These are phyloP conservation scores for Phalanger gymnotis DNA, from an alignment of 2,797 vertebrate species.

Conservation along the genomic window DNA sequence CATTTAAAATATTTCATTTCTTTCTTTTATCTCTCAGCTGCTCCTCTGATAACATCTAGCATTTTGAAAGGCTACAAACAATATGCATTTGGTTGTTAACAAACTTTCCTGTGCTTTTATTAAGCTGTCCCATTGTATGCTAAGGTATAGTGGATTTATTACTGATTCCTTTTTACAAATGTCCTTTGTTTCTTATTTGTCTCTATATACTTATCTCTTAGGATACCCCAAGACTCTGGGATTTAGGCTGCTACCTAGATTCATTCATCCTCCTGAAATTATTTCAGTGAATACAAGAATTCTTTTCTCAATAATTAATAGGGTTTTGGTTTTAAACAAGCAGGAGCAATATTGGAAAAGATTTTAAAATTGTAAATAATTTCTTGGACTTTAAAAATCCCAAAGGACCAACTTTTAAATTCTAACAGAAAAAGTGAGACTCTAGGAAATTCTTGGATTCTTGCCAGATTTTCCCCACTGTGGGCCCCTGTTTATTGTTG, in stretches of 20 bases:
- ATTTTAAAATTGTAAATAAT: not conserved
- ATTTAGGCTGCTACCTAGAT: not conserved
- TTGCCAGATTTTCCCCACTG: not conserved
- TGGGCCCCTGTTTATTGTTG: not conserved
- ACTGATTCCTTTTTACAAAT: slow-evolving; percentile 74
- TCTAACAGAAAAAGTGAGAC: not conserved
- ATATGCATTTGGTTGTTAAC: not conserved
- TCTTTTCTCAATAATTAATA: slow-evolving; percentile 31
- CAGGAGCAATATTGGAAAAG: slow-evolving; percentile 30
- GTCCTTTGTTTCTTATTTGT: slow-evolving; percentile 74
- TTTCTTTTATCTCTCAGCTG: not conserved
- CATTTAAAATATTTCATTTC: slow-evolving; percentile 22
- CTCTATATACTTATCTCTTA: slow-evolving; percentile 15
- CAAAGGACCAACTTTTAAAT: not conserved
- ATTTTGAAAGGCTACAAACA: slow-evolving; percentile 32
- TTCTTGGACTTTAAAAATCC: not conserved
- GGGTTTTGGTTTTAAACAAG: not conserved
- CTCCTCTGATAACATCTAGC: not conserved
- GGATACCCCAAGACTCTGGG: slow-evolving; percentile 11
- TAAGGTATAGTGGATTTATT: slow-evolving; percentile 69
- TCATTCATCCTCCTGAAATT: not conserved
- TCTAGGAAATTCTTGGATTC: not conserved
- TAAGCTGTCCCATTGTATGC: slow-evolving; percentile 77
- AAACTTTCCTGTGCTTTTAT: slow-evolving; percentile 61
- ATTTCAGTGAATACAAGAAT: slow-evolving; percentile 36